These are phyloP conservation scores for Limosa lapponica DNA, from an alignment of 2,797 vertebrate species.

Conservation along the genomic window DNA sequence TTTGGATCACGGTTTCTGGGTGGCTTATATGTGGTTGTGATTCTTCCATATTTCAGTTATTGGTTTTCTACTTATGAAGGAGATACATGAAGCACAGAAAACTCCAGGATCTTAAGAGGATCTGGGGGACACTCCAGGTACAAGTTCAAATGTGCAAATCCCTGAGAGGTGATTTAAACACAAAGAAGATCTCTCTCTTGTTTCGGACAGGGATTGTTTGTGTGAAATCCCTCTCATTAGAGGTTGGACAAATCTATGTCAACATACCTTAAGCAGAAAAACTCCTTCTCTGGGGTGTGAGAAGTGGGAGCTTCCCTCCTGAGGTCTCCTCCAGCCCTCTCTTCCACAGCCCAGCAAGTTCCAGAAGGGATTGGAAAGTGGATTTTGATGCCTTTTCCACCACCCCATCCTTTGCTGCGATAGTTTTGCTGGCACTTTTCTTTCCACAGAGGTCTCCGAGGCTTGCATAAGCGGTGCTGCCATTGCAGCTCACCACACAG, in stretches of 20 bases:
- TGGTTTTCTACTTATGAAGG: background rate
- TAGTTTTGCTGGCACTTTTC: background rate
- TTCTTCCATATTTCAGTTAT: background rate
- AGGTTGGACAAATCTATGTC: background rate
- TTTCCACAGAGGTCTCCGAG: background rate
- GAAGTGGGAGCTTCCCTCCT: background rate
- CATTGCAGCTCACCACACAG: too few species aligned
- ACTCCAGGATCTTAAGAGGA: background rate
- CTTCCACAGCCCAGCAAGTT: background rate
- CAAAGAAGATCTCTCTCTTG: background rate
- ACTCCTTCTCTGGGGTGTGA: background rate
- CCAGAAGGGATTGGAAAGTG: background rate
- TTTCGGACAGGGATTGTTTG: rapidly evolving
- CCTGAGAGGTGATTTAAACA: background rate
- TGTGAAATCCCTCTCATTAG: background rate
- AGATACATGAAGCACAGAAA: background rate
- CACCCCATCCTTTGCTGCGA: too few species aligned
- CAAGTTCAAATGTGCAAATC: background rate
- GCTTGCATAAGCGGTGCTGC: rapidly evolving
- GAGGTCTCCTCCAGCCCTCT: background rate
- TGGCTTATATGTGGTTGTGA: background rate
- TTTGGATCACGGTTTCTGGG: background rate
- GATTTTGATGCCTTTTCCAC: background rate
- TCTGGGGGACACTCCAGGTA: background rate
- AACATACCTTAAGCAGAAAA: background rate